Percentiles rank a stretch among this genome's conserved stretches.
These are phyloP conservation scores for Pseudochromis fuscus DNA, from an alignment of 2,797 vertebrate genomes.

Conservation along the genomic window DNA sequence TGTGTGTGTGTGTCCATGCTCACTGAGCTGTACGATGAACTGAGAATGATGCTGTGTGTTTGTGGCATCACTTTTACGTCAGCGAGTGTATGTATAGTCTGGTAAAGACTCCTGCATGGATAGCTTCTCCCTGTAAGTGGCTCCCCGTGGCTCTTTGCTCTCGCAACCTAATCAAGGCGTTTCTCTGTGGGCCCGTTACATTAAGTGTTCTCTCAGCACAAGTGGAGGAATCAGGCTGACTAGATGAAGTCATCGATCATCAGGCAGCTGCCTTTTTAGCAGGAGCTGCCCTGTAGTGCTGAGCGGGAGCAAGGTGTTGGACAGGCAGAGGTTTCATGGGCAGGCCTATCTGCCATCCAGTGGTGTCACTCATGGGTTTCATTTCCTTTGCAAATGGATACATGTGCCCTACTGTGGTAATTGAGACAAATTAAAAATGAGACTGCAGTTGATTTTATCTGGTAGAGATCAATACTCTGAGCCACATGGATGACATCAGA, in stretches of 20 bases:
- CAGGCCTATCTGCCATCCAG: slow-evolving; percentile 28
- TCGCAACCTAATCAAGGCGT: slow-evolving; percentile 83
- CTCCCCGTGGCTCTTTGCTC: slow-evolving; percentile 83
- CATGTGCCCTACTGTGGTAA: slow-evolving; percentile 48
- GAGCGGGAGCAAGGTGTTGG: slow-evolving; percentile 50
- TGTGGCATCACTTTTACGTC: slow-evolving; percentile 58
- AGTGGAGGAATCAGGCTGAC: slow-evolving; percentile 85
- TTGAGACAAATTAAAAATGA: slow-evolving; percentile 68
- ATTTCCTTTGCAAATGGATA: slow-evolving; percentile 46
- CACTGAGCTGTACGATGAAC: slow-evolving; percentile 34
- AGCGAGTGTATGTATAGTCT: slow-evolving; percentile 54
- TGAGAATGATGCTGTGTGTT: slow-evolving; percentile 61
- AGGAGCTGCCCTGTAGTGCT: slow-evolving; percentile 75
- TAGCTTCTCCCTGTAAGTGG: slow-evolving; percentile 84
- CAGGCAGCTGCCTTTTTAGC: slow-evolving; percentile 82
- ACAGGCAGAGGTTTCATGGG: slow-evolving; percentile 26
- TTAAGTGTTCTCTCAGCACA: slow-evolving; percentile 87
- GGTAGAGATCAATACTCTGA: slow-evolving; percentile 60
- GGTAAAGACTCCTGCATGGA: slow-evolving; percentile 80
- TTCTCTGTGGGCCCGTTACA: slow-evolving; percentile 86
- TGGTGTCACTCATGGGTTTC: slow-evolving; percentile 34
- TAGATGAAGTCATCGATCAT: slow-evolving; percentile 87
- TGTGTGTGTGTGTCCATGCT: slow-evolving; percentile 6
- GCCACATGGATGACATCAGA: slow-evolving; percentile 47
- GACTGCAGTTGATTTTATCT: slow-evolving; percentile 65